Base-by-base conservation (phyloP, 2,797 vertebrate genomes). In the Euthynnus affinis region DNA sequence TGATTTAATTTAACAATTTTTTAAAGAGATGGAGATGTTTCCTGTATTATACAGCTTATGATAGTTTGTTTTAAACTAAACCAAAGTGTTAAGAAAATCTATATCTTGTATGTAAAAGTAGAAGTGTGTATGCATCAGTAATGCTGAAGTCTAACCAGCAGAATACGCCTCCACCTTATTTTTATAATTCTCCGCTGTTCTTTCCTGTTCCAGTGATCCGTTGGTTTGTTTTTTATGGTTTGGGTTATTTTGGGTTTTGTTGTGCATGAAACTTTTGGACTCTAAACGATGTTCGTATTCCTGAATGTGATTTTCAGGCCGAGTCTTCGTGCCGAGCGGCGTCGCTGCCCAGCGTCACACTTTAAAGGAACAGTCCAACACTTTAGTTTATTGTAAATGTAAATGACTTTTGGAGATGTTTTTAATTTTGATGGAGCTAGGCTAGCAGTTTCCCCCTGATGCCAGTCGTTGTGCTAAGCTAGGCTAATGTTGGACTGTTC, bases 1-100 rank as follows among this genome's bases (percentile, higher is more conserved):
- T 95, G 92, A 94, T 94, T 95, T 96, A 95, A 96, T 94, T 94
- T 93, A 84, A 91, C 91, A 91, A 87, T 86, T 72, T 95, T 84
- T 95, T 94, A 92, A 93, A 92, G 94, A 90, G 89, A 92, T 90
- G 88, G 93, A 58, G 80, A 92, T 92, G 94, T 95, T 96, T 86
- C 64, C 80, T 92, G 86, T 93, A 91, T 93, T 77, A 84, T 91
- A 89, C 76, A 80, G 83, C 87, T 87, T 88, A 85, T 76, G 72
- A 81, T 78, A 78, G 79, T 88, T 94, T 93, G 92, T 94, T 95
- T 93, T 86, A 89, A 94, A 94, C 94, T 93, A 94, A 95, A 95
- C 95, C 95, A 95, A 95, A 96, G 94, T 94, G 94, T 95, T 82
- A 86, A 87, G 87, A 90, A 82, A 56, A 72, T 82, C 87, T 89